These are phyloP conservation scores for Heliconius eleuchia DNA, from an alignment of 1,140 invertebrate species.

Conservation along the genomic window DNA sequence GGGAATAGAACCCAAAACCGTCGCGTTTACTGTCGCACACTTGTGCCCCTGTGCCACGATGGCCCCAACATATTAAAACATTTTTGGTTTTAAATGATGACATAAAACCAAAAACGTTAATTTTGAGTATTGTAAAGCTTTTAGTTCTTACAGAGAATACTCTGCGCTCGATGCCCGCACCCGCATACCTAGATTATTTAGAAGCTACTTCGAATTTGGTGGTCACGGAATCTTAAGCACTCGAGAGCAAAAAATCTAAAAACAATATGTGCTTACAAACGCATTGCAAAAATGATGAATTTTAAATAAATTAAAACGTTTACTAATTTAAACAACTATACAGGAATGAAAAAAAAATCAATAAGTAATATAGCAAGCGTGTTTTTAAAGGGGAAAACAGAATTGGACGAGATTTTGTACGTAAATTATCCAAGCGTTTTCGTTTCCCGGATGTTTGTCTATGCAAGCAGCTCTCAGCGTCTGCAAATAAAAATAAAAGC, in stretches of 20 bases:
- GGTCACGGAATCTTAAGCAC: neutral
- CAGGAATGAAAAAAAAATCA: neutral
- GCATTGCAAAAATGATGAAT: neutral
- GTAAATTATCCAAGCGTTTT: slow-evolving; percentile 2
- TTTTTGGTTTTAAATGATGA: neutral
- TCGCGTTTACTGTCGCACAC: too few species aligned
- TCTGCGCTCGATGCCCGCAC: neutral
- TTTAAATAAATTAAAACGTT: neutral
- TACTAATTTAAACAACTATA: neutral
- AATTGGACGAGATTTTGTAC: slow-evolving; percentile 3
- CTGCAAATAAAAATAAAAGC: slow-evolving; percentile 48
- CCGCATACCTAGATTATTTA: neutral
- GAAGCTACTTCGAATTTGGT: neutral
- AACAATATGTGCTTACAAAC: neutral
- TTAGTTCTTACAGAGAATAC: neutral
- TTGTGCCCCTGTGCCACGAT: too few species aligned
- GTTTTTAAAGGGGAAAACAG: neutral
- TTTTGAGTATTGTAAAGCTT: neutral
- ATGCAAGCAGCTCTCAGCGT: slow-evolving; percentile 21
- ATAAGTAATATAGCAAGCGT: neutral
- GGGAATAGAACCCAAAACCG: neutral
- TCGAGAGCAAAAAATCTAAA: neutral
- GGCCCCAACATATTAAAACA: neutral
- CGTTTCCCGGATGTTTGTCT: slow-evolving; percentile 37
- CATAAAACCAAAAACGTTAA: neutral